Conservation (phyloP, 2,797 vertebrate species). For the Danio jaintianensis region DNA sequence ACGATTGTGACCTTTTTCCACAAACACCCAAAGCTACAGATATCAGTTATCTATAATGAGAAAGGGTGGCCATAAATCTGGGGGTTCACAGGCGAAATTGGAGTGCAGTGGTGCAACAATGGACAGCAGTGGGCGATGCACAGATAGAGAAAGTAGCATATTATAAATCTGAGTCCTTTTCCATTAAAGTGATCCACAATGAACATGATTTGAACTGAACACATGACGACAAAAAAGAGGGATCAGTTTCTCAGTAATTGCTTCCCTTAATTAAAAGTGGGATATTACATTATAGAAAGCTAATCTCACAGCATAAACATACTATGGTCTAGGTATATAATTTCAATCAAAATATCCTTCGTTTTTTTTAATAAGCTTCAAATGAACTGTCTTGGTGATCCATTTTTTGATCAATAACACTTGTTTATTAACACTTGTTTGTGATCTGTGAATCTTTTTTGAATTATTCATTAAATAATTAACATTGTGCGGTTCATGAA, state of each 20-base stretch:
- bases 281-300: conserved; percentile 17
- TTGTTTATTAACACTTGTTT: background rate
- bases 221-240: background rate
- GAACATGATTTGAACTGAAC: conserved; percentile 3
- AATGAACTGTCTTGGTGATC: conserved; percentile 4
- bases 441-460: background rate
- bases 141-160: conserved; percentile 28
- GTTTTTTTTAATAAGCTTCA: background rate
- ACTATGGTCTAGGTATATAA: background rate
- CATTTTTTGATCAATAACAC: background rate
- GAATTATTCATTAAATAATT: background rate
- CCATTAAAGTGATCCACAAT: conserved; percentile 12
- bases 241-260: conserved; percentile 23
- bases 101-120: conserved; percentile 6
- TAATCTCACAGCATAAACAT: conserved; percentile 20
- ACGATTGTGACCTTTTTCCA: conserved; percentile 35
- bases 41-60: conserved; percentile 62
- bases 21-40: conserved; percentile 45
- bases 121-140: conserved; percentile 8
- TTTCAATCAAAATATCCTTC: conserved; percentile 39
- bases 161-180: background rate
- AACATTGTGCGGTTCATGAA: background rate
- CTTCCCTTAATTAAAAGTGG: conserved; percentile 26
- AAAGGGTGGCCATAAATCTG: conserved; percentile 62
- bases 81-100: conserved; percentile 48